phyloP scores from a whole-genome alignment of 2,113 vertebrate genomes.

The Pygoscelis antarcticus region DNA sequence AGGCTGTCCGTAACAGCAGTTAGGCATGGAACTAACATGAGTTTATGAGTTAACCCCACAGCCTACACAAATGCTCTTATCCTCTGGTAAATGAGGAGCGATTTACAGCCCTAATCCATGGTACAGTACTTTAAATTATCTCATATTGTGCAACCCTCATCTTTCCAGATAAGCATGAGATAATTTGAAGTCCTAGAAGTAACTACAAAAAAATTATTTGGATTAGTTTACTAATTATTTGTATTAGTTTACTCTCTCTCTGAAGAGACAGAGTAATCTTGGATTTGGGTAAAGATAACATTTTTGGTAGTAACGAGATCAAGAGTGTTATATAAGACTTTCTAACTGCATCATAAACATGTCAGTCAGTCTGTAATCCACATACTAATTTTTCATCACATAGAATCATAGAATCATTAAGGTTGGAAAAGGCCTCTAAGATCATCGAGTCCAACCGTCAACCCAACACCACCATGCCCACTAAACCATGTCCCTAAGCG shows the following conservation, averaged over 20 bases:
- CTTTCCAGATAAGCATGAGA: background rate
- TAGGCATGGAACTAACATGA: background rate
- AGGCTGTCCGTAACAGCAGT: background rate
- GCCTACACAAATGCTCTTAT: background rate
- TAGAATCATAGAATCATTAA: too few relatives aligned
- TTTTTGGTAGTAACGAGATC: background rate
- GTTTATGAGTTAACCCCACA: background rate
- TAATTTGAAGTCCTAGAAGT: background rate
- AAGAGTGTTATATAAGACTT: background rate
- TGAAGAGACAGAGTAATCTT: background rate
- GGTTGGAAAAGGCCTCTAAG: too few relatives aligned
- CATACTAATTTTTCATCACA: background rate
- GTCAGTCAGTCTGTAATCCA: background rate
- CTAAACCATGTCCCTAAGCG: too few relatives aligned
- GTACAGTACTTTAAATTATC: background rate
- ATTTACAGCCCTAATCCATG: background rate
- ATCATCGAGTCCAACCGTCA: too few relatives aligned
- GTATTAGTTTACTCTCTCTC: too few relatives aligned
- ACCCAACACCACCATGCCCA: too few relatives aligned
- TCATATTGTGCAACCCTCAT: background rate
- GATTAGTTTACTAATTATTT: background rate
- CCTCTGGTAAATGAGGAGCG: background rate
- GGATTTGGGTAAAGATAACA: background rate
- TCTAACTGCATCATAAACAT: background rate
- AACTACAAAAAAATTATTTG: background rate